Conservation (phyloP, 2,797 vertebrate species). For the Myiotriccus ornatus region DNA sequence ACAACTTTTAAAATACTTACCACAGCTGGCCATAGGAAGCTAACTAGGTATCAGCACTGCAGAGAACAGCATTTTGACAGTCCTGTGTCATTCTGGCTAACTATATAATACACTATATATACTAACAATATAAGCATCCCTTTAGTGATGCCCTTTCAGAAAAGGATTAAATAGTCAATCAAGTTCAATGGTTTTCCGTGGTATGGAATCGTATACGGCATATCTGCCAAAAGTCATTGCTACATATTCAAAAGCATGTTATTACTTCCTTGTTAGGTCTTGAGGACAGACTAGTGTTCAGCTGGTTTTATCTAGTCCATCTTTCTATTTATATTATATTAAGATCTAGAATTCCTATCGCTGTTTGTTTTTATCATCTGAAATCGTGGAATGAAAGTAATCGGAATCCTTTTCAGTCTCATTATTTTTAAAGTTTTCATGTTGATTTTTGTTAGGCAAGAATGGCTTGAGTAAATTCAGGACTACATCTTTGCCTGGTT, state of each 20-base stretch:
- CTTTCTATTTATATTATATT: constrained; percentile 75
- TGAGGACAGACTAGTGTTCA: constrained; percentile 74
- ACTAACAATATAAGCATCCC: constrained; percentile 1
- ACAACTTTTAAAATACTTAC: constrained; percentile 21
- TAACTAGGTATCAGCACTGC: background rate
- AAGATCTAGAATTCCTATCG: constrained; percentile 63
- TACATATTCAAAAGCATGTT: constrained; percentile 55
- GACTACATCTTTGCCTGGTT: constrained; percentile 51
- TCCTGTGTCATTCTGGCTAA: constrained; percentile 30
- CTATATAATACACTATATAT: background rate
- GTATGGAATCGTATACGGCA: constrained; percentile 45
- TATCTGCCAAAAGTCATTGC: constrained; percentile 70
- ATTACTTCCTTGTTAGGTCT: constrained; percentile 68
- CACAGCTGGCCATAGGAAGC: background rate
- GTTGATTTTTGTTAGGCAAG: constrained; percentile 48
- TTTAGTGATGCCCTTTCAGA: constrained; percentile 43
- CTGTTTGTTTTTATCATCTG: constrained; percentile 63
- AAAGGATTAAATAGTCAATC: constrained; percentile 70
- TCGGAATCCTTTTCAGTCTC: constrained; percentile 50
- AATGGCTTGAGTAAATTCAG: constrained; percentile 59
- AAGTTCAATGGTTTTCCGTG: constrained; percentile 43
- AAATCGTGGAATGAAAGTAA: constrained; percentile 65
- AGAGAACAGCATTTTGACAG: constrained; percentile 30
- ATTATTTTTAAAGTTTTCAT: constrained; percentile 70
- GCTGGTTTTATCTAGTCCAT: constrained; percentile 70